Base-by-base conservation (phyloP, 2,888 invertebrate genomes). In the Meloe dianella region DNA sequence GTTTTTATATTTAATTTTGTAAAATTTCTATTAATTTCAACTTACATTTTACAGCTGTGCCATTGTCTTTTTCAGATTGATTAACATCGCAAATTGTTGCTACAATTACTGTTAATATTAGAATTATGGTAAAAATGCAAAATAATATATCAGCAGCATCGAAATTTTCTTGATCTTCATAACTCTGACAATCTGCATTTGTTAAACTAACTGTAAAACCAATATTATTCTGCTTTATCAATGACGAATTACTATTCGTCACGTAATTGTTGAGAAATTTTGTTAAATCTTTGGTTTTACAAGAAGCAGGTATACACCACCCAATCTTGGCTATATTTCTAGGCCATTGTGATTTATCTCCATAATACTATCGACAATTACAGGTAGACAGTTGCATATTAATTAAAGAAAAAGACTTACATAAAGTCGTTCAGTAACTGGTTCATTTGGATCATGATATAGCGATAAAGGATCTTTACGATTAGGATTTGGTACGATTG, bases 1-100 rank as follows among this genome's bases (percentile, higher is more conserved):
- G 2, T n/a, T 8, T 30, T 32, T 17, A 6, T 12, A 54, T 58
- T n/a, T 65, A 7, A 14, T 35, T 2, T 4, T 27, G 4, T 27
- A 4, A 4, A 14, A 35, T 7, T 57, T 64, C 5, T 27, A 12
- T 7, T 65, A 12, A 66, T n/a, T 9, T 27, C 63, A 47, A 75
- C 80, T 77, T 75, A 79, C 78, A 77, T 78, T 75, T 77, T 63
- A 70, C 64, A 22, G 77, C 71, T n/a, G n/a, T n/a, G n/a, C n/a
- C n/a, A n/a, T n/a, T n/a, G n/a, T 64, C 57, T 51, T 71, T 64
- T 78, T 63, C 9, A 35, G 57, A 14, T 54, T 29, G 71, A 57
- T 72, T 70, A 41, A 73, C 77, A 66, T 84, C 84, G 61, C 79
- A 82, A 32, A 79, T 66, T 4, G 83, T 84, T n/a, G 81, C 80